A percentile compares a stretch with the other conserved stretches of the same genome.
Evolutionary conservation across 37 sponge, comb jelly and placozoan species (phyloP).

Genomic region (Bolinopsis microptera): DNA sequence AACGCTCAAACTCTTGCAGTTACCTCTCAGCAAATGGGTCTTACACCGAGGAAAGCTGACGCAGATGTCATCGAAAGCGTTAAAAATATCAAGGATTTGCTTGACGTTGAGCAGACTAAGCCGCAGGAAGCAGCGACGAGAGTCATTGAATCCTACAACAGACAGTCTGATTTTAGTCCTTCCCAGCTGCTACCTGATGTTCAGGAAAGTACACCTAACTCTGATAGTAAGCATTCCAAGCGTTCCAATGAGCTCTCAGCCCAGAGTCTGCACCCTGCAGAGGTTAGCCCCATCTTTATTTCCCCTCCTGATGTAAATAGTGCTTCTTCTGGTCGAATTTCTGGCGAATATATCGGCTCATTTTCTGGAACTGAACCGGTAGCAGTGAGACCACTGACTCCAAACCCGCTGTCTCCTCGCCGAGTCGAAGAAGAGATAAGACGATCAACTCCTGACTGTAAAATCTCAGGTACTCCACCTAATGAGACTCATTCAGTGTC

Average conservation of each 20-base stretch:
- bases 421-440: background rate
- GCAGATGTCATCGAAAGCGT: background rate
- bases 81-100: background rate
- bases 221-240: background rate
- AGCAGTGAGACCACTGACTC: background rate
- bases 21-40: background rate
- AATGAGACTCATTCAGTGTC: background rate
- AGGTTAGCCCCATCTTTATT: background rate
- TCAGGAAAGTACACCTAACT: background rate
- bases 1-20: conserved; percentile 2
- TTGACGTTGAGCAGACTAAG: background rate
- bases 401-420: background rate
- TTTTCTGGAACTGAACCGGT: background rate
- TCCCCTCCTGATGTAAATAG: background rate
- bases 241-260: background rate
- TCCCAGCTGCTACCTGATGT: background rate
- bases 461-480: background rate
- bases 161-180: conserved; percentile 3
- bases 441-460: background rate
- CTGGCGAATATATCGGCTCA: background rate
- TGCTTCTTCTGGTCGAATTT: background rate
- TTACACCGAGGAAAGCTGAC: background rate
- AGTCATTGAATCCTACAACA: background rate
- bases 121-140: background rate
- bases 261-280: background rate